A percentile compares a stretch with the other conserved stretches of the same genome.
Conservation (phyloP, 2,113 vertebrate genomes). For the Clinocottus analis region DNA sequence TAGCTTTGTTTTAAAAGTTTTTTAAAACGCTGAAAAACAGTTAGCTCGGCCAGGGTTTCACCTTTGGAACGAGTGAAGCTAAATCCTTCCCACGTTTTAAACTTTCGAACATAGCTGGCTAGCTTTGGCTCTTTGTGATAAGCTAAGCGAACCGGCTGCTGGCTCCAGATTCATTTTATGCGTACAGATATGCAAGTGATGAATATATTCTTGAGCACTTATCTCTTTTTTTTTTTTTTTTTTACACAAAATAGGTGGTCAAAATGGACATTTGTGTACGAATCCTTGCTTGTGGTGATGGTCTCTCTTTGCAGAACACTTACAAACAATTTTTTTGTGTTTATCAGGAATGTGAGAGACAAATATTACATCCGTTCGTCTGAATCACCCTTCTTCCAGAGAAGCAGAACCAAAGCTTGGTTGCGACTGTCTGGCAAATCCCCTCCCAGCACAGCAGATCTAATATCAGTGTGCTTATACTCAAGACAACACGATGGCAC, state of each 20-base stretch:
- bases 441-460: constrained; percentile 42
- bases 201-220: not conserved
- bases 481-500: constrained; percentile 74
- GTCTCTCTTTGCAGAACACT: not conserved
- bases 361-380: not conserved
- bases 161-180: not conserved
- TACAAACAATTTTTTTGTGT: not conserved
- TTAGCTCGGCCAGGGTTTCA: not conserved
- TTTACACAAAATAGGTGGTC: not conserved
- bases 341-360: constrained; percentile 11
- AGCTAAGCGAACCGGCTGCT: not conserved
- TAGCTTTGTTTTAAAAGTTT: not conserved
- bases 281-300: not conserved
- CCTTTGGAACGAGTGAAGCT: not conserved
- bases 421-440: constrained; percentile 41
- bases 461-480: constrained; percentile 72
- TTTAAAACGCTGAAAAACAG: not conserved
- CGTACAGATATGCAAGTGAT: not conserved
- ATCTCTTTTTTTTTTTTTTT: not conserved
- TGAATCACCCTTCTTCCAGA: not conserved
- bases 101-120: not conserved
- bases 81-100: not conserved
- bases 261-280: not conserved
- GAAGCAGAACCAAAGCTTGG: not conserved
- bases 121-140: not conserved